Evolutionary conservation across 2,888 invertebrate genomes (phyloP).

Genomic region (Adelognathus sp.): DNA sequence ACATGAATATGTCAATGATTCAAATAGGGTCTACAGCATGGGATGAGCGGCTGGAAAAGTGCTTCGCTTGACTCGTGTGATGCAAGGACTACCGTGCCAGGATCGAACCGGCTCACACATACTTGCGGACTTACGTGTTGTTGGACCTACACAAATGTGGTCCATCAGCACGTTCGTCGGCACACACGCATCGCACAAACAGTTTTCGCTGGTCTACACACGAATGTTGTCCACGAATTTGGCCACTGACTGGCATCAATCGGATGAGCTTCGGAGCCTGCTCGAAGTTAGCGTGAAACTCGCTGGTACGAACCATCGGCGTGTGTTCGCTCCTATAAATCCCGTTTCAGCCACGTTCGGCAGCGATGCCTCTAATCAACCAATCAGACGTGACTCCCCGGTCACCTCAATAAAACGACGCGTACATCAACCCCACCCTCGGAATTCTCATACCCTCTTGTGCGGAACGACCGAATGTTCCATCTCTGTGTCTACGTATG

Average conservation of each 20-base stretch:
- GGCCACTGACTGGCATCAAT: neutral
- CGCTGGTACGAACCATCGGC: neutral
- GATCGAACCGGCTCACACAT: neutral
- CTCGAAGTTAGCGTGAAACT: neutral
- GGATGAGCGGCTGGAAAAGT: no score
- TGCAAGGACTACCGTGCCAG: no score
- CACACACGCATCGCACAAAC: neutral
- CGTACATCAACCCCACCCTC: neutral
- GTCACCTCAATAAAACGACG: neutral
- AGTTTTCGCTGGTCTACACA: neutral
- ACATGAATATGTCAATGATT: no score
- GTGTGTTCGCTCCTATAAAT: neutral
- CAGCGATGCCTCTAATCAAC: slow-evolving; percentile 41
- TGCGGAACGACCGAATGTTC: neutral
- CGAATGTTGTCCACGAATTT: neutral
- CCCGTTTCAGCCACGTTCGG: neutral
- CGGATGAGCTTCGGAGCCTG: neutral
- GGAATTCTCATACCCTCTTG: neutral
- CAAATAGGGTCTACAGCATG: no score
- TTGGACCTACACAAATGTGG: no score
- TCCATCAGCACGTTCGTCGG: neutral
- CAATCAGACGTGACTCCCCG: slow-evolving; percentile 46
- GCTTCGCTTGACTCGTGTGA: no score
- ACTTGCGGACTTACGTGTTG: no score
- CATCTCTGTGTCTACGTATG: neutral